Base-by-base conservation (phyloP, 2,797 vertebrate species). In the Alcedo quadribrachys region DNA sequence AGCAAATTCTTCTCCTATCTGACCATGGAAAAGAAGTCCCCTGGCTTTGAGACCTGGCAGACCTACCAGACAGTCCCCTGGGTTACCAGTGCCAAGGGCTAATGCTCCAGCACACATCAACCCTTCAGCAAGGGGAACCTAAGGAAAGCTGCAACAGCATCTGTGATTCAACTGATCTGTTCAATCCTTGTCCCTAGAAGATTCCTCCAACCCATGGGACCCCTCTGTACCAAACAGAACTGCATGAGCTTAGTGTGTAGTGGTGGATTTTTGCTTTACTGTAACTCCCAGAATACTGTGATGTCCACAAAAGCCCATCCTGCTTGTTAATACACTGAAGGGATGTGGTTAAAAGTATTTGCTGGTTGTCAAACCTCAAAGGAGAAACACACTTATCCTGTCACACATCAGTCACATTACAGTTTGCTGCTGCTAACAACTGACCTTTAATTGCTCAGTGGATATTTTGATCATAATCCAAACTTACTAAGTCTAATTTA, bases 401-500 rank as follows among this genome's bases (percentile, higher is more conserved):
- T 74, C 61, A 3, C 27, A 35, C 17, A 78, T 73, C 83, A 79
- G 73, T 84, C 83, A 91, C 67, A 53, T 18, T 63, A 15, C 62
- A 57, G n/a, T 79, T 76, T 84, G 18, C 43, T 67, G 25, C 43
- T 92, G 67, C 79, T 91, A 88, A 86, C 87, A 81, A 33, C 21
- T 73, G 70, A 62, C 81, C 60, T 84, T 67, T 76, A 78, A 51
- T 76, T 60, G 28, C 33, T 6, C 63, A 65, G 68, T 63, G 60
- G 62, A 10, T 90, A 88, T 90, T 91, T 53, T 79, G 32, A 89
- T 84, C 70, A 65, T 48, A 86, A 79, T 75, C 28, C 60, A 91
- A 70, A 80, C 3, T 87, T 82, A 15, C 15, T n/a, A 57, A 37
- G n/a, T 70, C 48, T 70, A 75, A 91, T 77, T 91, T 77, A 86